Evolutionary conservation across 2,888 invertebrate genomes (phyloP), one percentile per base, ranked within the genome.

Genomic region (Nycteola revayana): DNA sequence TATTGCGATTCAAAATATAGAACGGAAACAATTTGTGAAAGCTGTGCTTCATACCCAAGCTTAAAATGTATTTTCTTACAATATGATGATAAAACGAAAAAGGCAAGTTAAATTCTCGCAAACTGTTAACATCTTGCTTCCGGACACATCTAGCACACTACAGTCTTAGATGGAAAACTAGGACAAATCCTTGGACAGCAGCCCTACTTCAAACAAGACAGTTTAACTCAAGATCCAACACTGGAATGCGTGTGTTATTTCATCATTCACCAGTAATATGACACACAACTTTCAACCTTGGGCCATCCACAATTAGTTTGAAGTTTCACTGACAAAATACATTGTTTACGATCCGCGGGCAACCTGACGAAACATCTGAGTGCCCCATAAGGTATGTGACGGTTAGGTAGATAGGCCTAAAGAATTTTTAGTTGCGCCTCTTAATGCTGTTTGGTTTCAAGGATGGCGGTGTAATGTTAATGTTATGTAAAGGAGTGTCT

Each of bases 311-410:
- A 10, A 27, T 66, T 65, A 56, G 59, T 60, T 60, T 38, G 37
- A 28, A 38, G 57, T 44, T 69, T 17, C 36, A 28, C 28, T 50
- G 44, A 21, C 37, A 4, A 11, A 14, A 28, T n/a, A 50, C 36
- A 49, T 77, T 79, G 78, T 80, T 79, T 79, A 76, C 70, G 64
- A 66, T 60, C 32, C 46, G 41, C 52, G 47, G 54, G 66, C 69
- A 73, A 71, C 69, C 61, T 72, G 72, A 73, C 59, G 74, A 73
- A 72, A 73, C 60, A 60, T 62, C 65, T 60, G 58, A 70, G 67
- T 70, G 72, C 69, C 71, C 67, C 71, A 63, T 75, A 75, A 64
- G 76, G 78, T 64, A 71, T 72, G 75, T 69, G 60, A 63, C 7
- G 7, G 7, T n/a, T n/a, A 2, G 2, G 21, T n/a, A 2, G 9